Evolutionary conservation across 2,113 vertebrate species (phyloP).

Genomic region (Lanius ludovicianus): DNA sequence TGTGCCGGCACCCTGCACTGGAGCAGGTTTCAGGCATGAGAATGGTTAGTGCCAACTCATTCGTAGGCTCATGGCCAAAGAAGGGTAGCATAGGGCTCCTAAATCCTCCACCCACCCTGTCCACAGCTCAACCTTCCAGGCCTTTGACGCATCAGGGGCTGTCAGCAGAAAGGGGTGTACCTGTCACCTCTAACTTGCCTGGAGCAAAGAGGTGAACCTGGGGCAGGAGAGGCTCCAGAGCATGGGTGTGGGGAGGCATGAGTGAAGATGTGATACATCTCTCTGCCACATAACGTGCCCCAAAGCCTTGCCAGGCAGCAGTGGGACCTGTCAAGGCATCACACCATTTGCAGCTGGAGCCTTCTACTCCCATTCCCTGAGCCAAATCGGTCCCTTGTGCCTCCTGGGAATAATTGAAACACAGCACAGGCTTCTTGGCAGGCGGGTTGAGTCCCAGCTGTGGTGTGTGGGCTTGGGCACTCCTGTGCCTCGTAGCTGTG

Average conservation of each 20-base stretch:
- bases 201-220: background rate
- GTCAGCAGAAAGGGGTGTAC: background rate
- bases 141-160: background rate
- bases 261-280: background rate
- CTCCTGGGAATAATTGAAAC: background rate
- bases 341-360: background rate
- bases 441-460: background rate
- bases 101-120: background rate
- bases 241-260: background rate
- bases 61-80: accelerated
- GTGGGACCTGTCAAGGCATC: background rate
- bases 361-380: background rate
- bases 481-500: background rate
- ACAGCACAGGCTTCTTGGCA: background rate
- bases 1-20: background rate
- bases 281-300: background rate
- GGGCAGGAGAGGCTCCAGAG: background rate
- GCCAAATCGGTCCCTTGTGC: background rate
- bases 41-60: background rate
- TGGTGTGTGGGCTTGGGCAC: background rate
- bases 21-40: background rate
- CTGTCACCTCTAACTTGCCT: background rate
- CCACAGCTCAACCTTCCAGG: background rate
- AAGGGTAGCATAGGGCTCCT: background rate
- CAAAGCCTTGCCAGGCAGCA: background rate